These are phyloP conservation scores for Spodoptera frugiperda DNA, from an alignment of 1,140 invertebrate genomes.

Conservation along the genomic window DNA sequence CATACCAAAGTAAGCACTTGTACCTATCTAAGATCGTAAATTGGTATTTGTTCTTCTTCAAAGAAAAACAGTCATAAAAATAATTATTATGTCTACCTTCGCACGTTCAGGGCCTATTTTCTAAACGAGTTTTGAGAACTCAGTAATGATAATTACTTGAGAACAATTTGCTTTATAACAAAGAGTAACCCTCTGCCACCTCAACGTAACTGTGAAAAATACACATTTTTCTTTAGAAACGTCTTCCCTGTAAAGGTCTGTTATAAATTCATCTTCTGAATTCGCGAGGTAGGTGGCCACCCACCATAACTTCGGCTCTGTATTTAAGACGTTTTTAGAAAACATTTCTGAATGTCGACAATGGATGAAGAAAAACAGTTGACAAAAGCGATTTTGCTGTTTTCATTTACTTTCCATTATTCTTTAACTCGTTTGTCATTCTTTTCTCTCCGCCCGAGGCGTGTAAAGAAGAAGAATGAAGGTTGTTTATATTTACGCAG, in stretches of 20 bases:
- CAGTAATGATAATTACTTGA: conserved; percentile 31
- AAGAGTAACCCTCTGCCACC: conserved; percentile 7
- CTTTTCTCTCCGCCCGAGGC: conserved; percentile 71
- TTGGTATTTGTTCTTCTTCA: background rate
- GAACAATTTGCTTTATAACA: conserved; percentile 32
- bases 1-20: background rate
- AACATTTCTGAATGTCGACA: conserved; percentile 57
- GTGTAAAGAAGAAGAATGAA: conserved; percentile 77
- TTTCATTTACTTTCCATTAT: conserved; percentile 84
- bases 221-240: conserved; percentile 35
- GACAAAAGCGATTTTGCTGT: conserved; percentile 80
- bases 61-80: background rate
- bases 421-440: conserved; percentile 83
- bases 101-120: conserved; percentile 14
- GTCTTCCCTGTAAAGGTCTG: conserved; percentile 46
- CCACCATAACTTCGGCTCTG: conserved; percentile 52
- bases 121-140: conserved; percentile 22
- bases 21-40: conserved; percentile 1
- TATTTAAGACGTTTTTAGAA: conserved; percentile 53
- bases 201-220: conserved; percentile 40
- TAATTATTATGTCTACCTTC: conserved; percentile 8
- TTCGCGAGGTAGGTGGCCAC: conserved; percentile 13
- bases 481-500: conserved; percentile 78
- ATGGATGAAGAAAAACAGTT: conserved; percentile 68
- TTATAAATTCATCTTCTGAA: conserved; percentile 54